Evolutionary conservation across 1,140 invertebrate species (phyloP).

Genomic region (Euglossa dilemma): DNA sequence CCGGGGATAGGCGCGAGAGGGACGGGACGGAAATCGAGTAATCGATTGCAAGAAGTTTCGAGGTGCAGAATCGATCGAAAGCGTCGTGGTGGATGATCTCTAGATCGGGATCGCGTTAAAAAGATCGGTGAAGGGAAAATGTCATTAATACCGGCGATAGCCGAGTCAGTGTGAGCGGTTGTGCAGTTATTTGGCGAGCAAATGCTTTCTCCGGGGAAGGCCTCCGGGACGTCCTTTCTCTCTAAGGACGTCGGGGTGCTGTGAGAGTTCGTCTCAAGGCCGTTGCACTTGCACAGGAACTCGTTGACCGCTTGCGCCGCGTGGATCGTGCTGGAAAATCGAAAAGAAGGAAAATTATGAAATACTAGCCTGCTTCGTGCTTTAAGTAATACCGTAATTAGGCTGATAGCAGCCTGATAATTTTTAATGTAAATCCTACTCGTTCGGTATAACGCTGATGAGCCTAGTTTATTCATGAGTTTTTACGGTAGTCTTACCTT

Average conservation of each 20-base stretch:
- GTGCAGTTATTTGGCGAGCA: slow-evolving; percentile 50
- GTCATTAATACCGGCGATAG: slow-evolving; percentile 46
- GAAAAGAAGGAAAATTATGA: background rate
- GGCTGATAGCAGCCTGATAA: too few relatives aligned
- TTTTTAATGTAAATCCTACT: too few relatives aligned
- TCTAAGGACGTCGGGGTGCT: slow-evolving; percentile 63
- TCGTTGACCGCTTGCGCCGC: background rate
- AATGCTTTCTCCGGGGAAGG: slow-evolving; percentile 68
- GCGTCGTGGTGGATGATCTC: slow-evolving; percentile 19
- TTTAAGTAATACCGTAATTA: too few relatives aligned
- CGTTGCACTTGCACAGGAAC: slow-evolving; percentile 60
- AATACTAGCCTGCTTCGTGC: background rate
- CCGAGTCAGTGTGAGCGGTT: slow-evolving; percentile 26
- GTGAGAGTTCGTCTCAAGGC: slow-evolving; percentile 65
- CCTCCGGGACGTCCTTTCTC: slow-evolving; percentile 66
- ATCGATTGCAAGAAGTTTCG: slow-evolving; percentile 41
- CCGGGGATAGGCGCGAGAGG: background rate
- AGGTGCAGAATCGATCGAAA: slow-evolving; percentile 40
- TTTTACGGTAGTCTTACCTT: too few relatives aligned
- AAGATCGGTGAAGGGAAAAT: slow-evolving; percentile 64
- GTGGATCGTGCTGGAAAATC: background rate
- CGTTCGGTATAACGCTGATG: too few relatives aligned
- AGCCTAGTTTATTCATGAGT: too few relatives aligned
- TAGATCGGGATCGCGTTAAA: slow-evolving; percentile 39
- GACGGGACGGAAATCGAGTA: slow-evolving; percentile 20